Evolutionary conservation across 2,797 vertebrate species (phyloP).

Genomic region (Odontamblyopus lacepedii): DNA sequence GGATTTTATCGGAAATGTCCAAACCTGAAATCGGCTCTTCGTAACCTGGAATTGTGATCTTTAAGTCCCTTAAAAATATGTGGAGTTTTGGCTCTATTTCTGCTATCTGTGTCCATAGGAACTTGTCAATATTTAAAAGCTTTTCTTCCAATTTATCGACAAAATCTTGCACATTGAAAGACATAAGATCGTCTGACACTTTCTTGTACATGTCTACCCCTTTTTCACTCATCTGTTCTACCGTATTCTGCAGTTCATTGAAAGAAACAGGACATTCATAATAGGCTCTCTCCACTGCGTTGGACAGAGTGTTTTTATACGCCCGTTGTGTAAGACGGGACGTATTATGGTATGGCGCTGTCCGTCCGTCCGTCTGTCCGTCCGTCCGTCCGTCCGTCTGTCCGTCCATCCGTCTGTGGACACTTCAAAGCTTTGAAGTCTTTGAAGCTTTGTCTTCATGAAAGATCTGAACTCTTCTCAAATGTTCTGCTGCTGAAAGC

Average conservation of each 20-base stretch:
- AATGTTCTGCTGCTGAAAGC: no score
- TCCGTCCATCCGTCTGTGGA: no score
- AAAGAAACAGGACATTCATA: slow-evolving; percentile 57
- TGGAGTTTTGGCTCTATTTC: slow-evolving; percentile 67
- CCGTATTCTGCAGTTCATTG: slow-evolving; percentile 57
- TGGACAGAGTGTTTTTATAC: slow-evolving; percentile 76
- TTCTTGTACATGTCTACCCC: slow-evolving; percentile 66
- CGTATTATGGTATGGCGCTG: no score
- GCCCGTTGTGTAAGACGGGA: no score
- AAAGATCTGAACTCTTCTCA: no score
- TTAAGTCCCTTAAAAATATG: slow-evolving; percentile 76
- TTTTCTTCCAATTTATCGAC: slow-evolving; percentile 43
- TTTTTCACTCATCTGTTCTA: slow-evolving; percentile 68
- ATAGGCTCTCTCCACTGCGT: slow-evolving; percentile 73
- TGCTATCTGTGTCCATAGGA: slow-evolving; percentile 57
- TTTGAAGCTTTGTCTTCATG: no score
- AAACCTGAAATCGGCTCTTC: slow-evolving; percentile 70
- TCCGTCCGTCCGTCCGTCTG: no score
- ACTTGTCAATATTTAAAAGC: slow-evolving; percentile 53
- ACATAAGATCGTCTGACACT: slow-evolving; percentile 63
- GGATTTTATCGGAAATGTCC: slow-evolving; percentile 70
- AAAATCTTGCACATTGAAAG: slow-evolving; percentile 60
- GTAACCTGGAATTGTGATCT: slow-evolving; percentile 79
- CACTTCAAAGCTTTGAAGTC: no score
- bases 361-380: no score